phyloP scores from a whole-genome alignment of 2,797 vertebrate species.

The Megaceryle alcyon region DNA sequence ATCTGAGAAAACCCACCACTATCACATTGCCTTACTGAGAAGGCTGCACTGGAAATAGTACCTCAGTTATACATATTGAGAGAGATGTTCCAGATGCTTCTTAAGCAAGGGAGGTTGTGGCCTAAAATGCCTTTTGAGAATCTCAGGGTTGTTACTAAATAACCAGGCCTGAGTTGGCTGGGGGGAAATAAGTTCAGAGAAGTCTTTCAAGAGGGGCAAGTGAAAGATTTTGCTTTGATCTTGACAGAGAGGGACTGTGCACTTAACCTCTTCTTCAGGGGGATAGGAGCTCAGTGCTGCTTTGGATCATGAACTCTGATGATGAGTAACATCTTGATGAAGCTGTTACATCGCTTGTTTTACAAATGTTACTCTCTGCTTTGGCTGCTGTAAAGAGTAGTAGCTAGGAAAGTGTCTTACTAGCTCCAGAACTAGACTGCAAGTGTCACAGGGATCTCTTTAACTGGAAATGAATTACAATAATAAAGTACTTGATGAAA shows the following conservation, averaged over 20 bases:
- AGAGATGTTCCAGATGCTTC: background rate
- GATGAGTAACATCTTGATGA: background rate
- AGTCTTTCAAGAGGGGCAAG: background rate
- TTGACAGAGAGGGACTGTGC: background rate
- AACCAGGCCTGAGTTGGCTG: background rate
- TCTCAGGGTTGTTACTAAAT: background rate
- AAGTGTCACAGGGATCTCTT: background rate
- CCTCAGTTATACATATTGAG: background rate
- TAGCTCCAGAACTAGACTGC: background rate
- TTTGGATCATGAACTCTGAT: background rate
- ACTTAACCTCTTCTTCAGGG: background rate
- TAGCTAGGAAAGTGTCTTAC: background rate
- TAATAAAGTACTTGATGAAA: background rate
- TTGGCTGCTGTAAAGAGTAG: background rate
- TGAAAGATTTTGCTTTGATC: background rate
- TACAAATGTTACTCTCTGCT: background rate
- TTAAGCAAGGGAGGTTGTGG: background rate
- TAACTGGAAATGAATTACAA: background rate
- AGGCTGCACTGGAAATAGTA: background rate
- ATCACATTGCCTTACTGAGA: background rate
- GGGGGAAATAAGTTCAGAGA: background rate
- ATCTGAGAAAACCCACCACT: background rate
- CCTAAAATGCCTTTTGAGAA: background rate
- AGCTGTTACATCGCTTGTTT: background rate
- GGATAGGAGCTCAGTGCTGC: background rate